Percentiles rank a stretch among this genome's conserved stretches.
phyloP scores from a whole-genome alignment of 2,113 vertebrate genomes.

The Rhea americana region DNA sequence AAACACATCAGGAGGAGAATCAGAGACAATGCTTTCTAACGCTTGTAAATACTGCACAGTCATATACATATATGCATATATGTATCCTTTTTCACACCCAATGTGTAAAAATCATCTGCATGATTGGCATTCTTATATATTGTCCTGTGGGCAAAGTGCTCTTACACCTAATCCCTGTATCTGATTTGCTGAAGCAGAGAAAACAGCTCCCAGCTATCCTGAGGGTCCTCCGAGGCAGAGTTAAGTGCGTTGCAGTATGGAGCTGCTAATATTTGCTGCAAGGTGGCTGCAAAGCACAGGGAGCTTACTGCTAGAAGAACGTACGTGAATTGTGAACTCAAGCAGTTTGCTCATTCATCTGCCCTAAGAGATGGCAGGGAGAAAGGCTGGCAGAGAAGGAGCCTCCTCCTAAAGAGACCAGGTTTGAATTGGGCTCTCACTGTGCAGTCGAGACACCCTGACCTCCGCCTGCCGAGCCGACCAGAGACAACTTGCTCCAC shows the following conservation, averaged over 20 bases:
- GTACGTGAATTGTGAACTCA: fast-evolving
- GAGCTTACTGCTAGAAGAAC: background rate
- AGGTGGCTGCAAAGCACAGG: background rate
- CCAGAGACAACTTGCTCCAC: background rate
- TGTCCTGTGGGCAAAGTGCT: background rate
- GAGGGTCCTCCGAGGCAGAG: background rate
- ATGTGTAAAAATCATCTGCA: background rate
- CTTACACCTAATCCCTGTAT: background rate
- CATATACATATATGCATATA: fast-evolving
- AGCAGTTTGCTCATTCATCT: background rate
- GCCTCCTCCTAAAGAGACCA: background rate
- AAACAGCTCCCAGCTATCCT: background rate
- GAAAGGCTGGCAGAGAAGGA: background rate
- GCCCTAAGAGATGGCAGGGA: background rate
- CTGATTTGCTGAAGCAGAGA: background rate
- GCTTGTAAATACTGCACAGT: background rate
- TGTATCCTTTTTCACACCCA: background rate
- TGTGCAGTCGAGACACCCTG: background rate
- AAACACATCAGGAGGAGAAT: background rate
- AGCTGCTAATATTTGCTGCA: background rate
- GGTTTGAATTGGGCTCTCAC: background rate
- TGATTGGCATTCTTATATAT: fast-evolving
- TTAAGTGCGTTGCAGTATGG: fast-evolving
- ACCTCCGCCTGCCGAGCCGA: background rate
- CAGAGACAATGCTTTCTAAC: background rate